These are phyloP conservation scores for Drosophila murphyi DNA, from an alignment of 1,140 invertebrate species.

Conservation along the genomic window DNA sequence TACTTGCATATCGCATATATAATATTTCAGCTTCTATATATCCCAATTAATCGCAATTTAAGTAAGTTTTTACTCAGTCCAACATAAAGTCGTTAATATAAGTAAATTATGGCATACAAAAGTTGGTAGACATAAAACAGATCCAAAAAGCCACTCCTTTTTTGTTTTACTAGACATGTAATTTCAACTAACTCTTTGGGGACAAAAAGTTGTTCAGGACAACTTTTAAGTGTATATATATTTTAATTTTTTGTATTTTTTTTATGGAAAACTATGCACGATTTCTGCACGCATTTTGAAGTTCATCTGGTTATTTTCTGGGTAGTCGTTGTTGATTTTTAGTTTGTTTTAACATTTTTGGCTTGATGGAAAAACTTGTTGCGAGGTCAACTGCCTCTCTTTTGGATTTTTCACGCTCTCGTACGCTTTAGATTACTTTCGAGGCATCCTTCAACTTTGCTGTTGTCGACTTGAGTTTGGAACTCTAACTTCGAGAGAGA, in stretches of 20 bases:
- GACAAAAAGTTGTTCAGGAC: constrained; percentile 61
- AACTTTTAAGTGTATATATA: constrained; percentile 56
- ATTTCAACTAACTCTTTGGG: background rate
- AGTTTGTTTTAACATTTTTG: constrained; percentile 33
- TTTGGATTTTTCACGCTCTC: constrained; percentile 71
- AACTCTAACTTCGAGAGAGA: constrained; percentile 31
- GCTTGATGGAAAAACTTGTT: constrained; percentile 66
- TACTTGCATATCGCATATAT: no score
- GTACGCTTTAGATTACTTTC: constrained; percentile 68
- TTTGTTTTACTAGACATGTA: background rate
- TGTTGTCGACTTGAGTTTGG: constrained; percentile 21
- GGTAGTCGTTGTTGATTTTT: constrained; percentile 26
- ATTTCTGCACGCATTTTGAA: constrained; percentile 79
- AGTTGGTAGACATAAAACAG: background rate
- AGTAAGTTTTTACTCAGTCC: no score
- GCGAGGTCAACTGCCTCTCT: constrained; percentile 80
- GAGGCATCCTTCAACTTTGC: constrained; percentile 74
- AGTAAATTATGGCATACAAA: no score
- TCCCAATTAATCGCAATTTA: no score
- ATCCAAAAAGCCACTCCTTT: background rate
- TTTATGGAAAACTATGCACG: constrained; percentile 40
- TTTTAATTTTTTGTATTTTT: constrained; percentile 9
- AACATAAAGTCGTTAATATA: no score
- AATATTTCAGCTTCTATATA: no score
- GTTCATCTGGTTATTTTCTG: constrained; percentile 52